Base-by-base conservation (phyloP, 2,797 vertebrate species). In the Myotis findleyi region DNA sequence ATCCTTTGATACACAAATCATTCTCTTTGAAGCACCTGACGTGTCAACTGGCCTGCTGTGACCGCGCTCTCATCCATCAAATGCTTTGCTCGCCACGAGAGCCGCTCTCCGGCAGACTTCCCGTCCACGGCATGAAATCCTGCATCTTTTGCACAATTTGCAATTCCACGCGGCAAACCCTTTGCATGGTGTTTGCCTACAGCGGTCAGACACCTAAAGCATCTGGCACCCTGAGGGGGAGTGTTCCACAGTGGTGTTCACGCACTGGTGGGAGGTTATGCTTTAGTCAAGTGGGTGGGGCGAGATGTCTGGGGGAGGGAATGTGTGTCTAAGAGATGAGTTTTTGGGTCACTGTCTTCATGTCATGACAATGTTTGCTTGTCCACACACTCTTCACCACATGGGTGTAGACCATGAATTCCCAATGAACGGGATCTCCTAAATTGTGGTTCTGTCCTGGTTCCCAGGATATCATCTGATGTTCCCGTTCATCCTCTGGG, bases 1-100 rank as follows among this genome's bases (percentile, higher is more conserved):
- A 94, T 95, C 94, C 94, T 95, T 90, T 79, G 84, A 89, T 87
- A 93, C 84, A 90, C 93, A 92, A 94, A 96, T 97, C 95, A 77
- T 71, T 76, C 80, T 38, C 27, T 94, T 93, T 64, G 89, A 97
- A 88, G 92, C 92, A 79, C 89, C 89, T 96, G 95, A 12, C 47
- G 0, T 27, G 92, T 96, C 57, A 47, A 27, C 66, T 1, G 80
- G 77, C 51, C 87, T 53, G 87, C 72, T 55, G 77, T 89, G 53
- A 55, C 94, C n/a, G 25, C 69, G 17, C 27, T 87, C 73, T 41
- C 77, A 55, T 68, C 87, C 38, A 38, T 90, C 88, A 83, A 72
- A 76, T 1, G 69, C 81, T 96, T 33, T 2, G 81, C 93, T 90
- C 93, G 23, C 73, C 85, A 90, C 44, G 4, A 88, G 89, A 94